Percentiles rank a stretch among this genome's conserved stretches.
phyloP scores from a whole-genome alignment of 1,140 invertebrate genomes.

The Gonatopus flavifemur region DNA sequence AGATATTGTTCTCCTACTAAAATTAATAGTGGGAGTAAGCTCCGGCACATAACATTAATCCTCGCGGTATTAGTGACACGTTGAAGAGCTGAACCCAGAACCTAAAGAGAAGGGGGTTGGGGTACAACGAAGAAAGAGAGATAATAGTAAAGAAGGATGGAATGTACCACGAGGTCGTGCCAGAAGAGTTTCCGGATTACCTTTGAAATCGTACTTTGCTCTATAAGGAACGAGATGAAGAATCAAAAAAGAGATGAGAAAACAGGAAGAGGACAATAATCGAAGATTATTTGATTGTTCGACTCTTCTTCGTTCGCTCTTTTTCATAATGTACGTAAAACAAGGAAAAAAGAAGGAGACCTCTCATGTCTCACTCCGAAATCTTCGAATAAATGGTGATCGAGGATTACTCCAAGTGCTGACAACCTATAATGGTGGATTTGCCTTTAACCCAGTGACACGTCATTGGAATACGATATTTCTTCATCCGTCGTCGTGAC shows the following conservation, averaged over 20 bases:
- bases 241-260: no score
- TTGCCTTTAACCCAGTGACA: conserved; percentile 16
- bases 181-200: no score
- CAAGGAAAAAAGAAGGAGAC: no score
- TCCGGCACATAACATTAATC: conserved; percentile 46
- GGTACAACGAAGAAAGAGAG: conserved; percentile 1
- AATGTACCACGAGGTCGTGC: no score
- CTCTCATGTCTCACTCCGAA: conserved; percentile 1
- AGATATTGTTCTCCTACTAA: conserved; percentile 48
- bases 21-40: conserved; percentile 48
- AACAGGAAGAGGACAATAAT: no score
- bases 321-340: no score
- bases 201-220: no score
- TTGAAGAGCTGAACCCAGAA: conserved; percentile 26
- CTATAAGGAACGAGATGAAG: no score
- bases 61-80: conserved; percentile 43
- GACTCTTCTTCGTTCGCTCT: no score
- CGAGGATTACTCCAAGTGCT: conserved; percentile 23
- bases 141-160: background rate
- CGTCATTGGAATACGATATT: conserved; percentile 18
- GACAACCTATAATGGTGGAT: conserved; percentile 23
- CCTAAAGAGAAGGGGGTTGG: conserved; percentile 1
- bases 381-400: conserved; percentile 30
- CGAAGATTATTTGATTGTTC: no score
- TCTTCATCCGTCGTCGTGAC: conserved; percentile 21